Conservation (phyloP, 2,888 invertebrate genomes). For the Tholera decimalis region DNA sequence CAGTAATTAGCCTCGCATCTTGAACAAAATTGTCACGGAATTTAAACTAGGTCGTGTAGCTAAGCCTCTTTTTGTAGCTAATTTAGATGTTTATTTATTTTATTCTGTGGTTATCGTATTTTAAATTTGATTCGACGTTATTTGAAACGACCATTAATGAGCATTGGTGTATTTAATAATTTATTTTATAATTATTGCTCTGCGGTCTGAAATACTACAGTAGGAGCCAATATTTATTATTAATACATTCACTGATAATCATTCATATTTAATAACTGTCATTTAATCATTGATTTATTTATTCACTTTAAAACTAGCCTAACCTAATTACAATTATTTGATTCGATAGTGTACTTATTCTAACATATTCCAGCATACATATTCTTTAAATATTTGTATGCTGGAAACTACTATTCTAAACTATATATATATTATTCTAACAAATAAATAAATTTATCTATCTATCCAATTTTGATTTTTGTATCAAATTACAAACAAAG, state of each 20-base stretch:
- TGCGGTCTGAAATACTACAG: not conserved
- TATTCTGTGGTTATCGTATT: not conserved
- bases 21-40: constrained; percentile 78
- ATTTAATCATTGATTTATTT: not conserved
- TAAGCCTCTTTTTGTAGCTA: not conserved
- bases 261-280: not conserved
- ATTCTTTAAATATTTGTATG: no score
- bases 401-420: no score
- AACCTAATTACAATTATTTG: no score
- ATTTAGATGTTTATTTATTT: constrained; percentile 18
- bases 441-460: no score
- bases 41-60: constrained; percentile 14
- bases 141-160: not conserved
- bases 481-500: no score
- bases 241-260: not conserved
- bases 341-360: no score
- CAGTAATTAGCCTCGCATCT: constrained; percentile 79
- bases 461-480: no score
- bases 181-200: not conserved
- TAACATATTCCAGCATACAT: no score
- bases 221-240: not conserved
- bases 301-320: no score
- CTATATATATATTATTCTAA: no score
- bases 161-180: not conserved
- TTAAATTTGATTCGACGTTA: not conserved